Evolutionary conservation across 2,888 invertebrate genomes (phyloP).

Genomic region (Pristionchus maxplancki): DNA sequence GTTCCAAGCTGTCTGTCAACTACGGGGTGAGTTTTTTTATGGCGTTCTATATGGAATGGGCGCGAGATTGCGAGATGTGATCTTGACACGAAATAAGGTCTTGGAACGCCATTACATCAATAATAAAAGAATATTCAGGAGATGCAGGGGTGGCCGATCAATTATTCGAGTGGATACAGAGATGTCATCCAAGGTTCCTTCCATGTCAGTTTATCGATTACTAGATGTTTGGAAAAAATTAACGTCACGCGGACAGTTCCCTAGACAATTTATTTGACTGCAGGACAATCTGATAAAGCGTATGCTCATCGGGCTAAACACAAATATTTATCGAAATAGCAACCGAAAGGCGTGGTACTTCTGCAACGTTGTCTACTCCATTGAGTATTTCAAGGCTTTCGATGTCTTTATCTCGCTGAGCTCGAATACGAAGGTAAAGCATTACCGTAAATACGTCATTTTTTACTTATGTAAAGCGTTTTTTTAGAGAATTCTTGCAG

Average conservation of each 20-base stretch:
- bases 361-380: not conserved
- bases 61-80: no score
- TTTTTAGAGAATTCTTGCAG: not conserved
- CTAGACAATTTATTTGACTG: not conserved
- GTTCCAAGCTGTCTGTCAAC: not conserved
- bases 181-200: not conserved
- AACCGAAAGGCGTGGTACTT: not conserved
- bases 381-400: slow-evolving; percentile 24
- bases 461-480: no score
- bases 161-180: not conserved
- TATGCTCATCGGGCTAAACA: not conserved
- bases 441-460: no score
- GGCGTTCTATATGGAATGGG: not conserved
- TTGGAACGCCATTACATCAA: no score
- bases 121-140: no score
- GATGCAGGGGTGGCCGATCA: no score
- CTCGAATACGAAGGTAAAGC: not conserved
- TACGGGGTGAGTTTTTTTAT: not conserved
- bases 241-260: no score
- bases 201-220: not conserved
- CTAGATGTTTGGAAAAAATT: not conserved
- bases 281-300: not conserved
- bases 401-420: not conserved
- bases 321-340: not conserved
- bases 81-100: no score